A percentile compares a stretch with the other conserved stretches of the same genome.
Evolutionary conservation across 2,888 invertebrate species (phyloP).

Genomic region (Scaptodrosophila latifasciaeformis): DNA sequence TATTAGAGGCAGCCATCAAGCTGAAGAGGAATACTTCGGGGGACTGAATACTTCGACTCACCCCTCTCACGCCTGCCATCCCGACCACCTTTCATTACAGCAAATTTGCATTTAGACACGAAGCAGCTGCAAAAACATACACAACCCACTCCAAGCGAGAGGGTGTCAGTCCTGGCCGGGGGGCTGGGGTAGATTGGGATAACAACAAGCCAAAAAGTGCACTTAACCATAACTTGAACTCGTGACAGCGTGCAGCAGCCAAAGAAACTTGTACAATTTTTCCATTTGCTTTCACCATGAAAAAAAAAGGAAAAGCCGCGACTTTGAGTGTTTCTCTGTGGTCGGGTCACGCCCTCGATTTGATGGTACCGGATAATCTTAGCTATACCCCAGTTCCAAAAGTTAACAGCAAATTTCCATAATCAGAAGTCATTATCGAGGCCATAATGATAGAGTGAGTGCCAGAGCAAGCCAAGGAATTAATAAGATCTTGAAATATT

Average conservation of each 20-base stretch:
- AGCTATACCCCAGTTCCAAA: no score
- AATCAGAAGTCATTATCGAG: conserved; percentile 24
- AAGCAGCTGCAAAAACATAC: conserved; percentile 7
- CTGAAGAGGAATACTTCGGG: conserved; percentile 18
- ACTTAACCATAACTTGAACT: conserved; percentile 61
- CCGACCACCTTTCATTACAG: conserved; percentile 55
- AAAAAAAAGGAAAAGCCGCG: no score
- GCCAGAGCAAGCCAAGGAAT: no score
- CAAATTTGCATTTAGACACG: conserved; percentile 61
- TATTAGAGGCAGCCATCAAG: conserved; percentile 33
- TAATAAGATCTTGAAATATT: no score
- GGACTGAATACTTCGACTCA: not conserved
- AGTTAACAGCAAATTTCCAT: conserved; percentile 10
- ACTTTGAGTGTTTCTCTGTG: no score
- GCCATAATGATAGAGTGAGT: conserved; percentile 16
- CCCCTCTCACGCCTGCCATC: conserved; percentile 17
- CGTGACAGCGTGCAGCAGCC: conserved; percentile 49
- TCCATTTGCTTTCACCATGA: conserved; percentile 48
- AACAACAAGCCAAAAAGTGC: conserved; percentile 45
- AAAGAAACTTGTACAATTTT: no score
- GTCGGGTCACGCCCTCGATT: no score
- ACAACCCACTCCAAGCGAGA: not conserved
- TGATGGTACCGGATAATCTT: no score
- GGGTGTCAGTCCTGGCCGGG: not conserved
- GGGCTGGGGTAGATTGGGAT: not conserved